phyloP scores from a whole-genome alignment of 2,888 invertebrate genomes.

The Drosophila algonquin region DNA sequence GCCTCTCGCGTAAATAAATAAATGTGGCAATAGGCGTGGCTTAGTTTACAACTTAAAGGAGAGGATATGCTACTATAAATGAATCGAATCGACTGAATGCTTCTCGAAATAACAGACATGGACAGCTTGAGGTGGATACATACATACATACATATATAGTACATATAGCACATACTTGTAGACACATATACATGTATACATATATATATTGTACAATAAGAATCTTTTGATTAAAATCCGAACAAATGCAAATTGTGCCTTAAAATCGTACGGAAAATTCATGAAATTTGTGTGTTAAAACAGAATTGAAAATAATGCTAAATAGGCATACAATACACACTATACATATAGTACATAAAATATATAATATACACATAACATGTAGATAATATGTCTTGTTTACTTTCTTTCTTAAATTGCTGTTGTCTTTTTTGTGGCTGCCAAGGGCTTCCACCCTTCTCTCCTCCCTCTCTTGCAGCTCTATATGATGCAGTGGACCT shows the following conservation, averaged over 20 bases:
- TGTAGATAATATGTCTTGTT: conserved; percentile 33
- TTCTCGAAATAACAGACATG: conserved; percentile 45
- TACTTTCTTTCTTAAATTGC: conserved; percentile 39
- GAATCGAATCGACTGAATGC: conserved; percentile 60
- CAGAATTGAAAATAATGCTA: conserved; percentile 29
- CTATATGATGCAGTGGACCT: conserved; percentile 68
- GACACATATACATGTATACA: conserved; percentile 20
- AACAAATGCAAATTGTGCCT: conserved; percentile 30
- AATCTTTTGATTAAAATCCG: conserved; percentile 20
- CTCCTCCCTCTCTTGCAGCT: conserved; percentile 26
- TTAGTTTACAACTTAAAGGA: conserved; percentile 64
- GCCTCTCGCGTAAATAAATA: conserved; percentile 61
- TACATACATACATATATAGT: conserved; percentile 10
- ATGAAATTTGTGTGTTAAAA: conserved; percentile 34
- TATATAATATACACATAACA: conserved; percentile 16
- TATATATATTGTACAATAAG: conserved; percentile 27
- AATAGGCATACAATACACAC: conserved; percentile 19
- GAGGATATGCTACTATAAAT: conserved; percentile 56
- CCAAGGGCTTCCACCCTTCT: conserved; percentile 30
- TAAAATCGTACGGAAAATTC: conserved; percentile 8
- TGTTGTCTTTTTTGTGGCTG: conserved; percentile 73
- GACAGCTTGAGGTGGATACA: conserved; percentile 19
- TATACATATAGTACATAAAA: conserved; percentile 6
- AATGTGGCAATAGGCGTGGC: conserved; percentile 52
- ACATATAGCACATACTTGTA: conserved; percentile 29